Base-by-base conservation (phyloP, 2,888 invertebrate species). In the Trachelus iudaicus region DNA sequence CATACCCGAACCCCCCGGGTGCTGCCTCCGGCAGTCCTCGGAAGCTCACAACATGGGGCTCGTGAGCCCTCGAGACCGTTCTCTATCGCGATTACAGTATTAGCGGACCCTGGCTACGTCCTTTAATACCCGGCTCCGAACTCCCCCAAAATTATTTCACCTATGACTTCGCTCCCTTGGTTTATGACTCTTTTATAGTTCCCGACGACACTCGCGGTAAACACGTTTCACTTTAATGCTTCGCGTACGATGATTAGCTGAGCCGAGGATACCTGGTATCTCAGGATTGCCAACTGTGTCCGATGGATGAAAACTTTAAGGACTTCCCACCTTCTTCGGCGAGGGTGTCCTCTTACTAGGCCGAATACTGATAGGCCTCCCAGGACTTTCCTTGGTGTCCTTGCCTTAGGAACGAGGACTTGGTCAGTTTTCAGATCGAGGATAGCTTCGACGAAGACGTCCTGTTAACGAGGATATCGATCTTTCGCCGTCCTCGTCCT, bases 1-100 rank as follows among this genome's bases (percentile, higher is more conserved):
- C 91, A 91, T 91, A 86, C 87, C 90, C 86, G 85, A 87, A 87
- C 88, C 89, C 87, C 89, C 83, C 83, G 81, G 81, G 69, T 80
- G 74, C 86, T 86, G 87, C 86, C 87, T 73, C 80, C 85, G 89
- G 89, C 89, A 89, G 89, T 87, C 87, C 86, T 88, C 87, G 85
- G 85, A 85, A 83, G 86, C 89, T 91, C 91, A 91, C 89, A 91
- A 89, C 91, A 91, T 91, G 89, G 88, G 90, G 86, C 88, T 86
- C 76, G 76, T 79, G 80, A 79, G 80, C 81, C 86, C 83, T 83
- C 85, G 81, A 81, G 83, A 80, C 83, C 80, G 81, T 34, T 78
- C 76, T 75, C 80, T 80, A 76, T 77, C 69, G 73, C 79, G 79
- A 30, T 69, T 56, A 56, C 15, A 1, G 56, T 56, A 56, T 56